These are phyloP conservation scores for Rousettus madagascariensis DNA, from an alignment of 2,797 vertebrate species.

Conservation along the genomic window DNA sequence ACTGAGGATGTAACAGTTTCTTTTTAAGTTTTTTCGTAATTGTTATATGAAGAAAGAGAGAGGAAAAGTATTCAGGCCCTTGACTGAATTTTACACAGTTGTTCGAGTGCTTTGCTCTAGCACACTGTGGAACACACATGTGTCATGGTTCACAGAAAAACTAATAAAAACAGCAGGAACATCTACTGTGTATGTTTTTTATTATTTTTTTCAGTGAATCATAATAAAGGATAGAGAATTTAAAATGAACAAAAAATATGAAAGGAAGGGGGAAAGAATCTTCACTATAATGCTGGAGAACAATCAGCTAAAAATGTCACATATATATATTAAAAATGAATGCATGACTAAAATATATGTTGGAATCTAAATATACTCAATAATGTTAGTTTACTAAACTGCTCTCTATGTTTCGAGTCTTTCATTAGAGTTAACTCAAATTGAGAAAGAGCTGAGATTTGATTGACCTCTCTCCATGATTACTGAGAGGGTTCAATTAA, in stretches of 20 bases:
- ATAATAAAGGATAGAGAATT: neutral
- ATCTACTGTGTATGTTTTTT: neutral
- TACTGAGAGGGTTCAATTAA: neutral
- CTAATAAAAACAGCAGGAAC: neutral
- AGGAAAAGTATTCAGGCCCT: neutral
- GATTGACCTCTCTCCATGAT: neutral
- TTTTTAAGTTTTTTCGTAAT: neutral
- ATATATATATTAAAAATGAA: neutral
- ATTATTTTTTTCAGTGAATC: neutral
- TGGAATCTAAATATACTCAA: neutral
- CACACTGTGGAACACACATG: neutral
- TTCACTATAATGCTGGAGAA: neutral
- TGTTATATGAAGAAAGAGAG: neutral
- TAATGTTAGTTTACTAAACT: neutral
- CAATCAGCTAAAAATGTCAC: neutral
- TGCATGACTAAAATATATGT: neutral
- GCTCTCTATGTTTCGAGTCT: neutral
- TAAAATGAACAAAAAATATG: neutral
- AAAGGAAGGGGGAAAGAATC: neutral
- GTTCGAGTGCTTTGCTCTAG: neutral
- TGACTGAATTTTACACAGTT: neutral
- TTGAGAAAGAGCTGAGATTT: neutral
- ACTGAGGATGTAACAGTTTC: neutral
- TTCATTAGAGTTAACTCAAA: neutral
- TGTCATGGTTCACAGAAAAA: neutral